Evolutionary conservation across 1,140 invertebrate species (phyloP), one percentile per base, ranked within the genome.

Genomic region (Halyomorpha halys): DNA sequence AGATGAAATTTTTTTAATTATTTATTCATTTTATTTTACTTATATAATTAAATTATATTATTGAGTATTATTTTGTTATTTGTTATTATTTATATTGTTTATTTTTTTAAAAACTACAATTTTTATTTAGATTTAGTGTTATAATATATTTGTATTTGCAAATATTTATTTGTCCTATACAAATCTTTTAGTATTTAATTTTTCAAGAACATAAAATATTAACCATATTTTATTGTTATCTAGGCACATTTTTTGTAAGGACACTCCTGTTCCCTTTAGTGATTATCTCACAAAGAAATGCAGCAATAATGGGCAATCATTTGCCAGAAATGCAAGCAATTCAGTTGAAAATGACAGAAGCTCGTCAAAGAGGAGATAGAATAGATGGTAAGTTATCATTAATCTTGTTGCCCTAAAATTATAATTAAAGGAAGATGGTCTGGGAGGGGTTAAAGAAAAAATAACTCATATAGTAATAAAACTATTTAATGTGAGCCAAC

Each of bases 221-320:
- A 19, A 53, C 8, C 18, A 53, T 53, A 53, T 53, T 53, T 53
- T 53, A 11, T 13, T 39, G 27, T 39, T 39, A 11, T 75, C 78
- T 64, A 87, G 91, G 83, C n/a, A 95, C 93, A 5, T 18, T 89
- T 1, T 72, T 82, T 62, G 77, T 94, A 3, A 82, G 92, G 72
- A 68, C 83, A 0, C 62, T 82, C 0, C 76, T 95, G 71, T 92
- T 97, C 70, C 94, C 94, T 0, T 66, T 97, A 23, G 84, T 94
- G 0, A 82, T 97, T 59, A 74, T 82, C 61, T 75, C 85, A 5
- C 91, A 94, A 76, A 82, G 80, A 68, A 90, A 91, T 76, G 77
- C 82, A 3, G 86, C 85, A 9, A 80, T 80, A 68, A 85, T 96
- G 83, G 81, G 83, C 67, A 92, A 92, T 70, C 77, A 89, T 71